A percentile compares a stretch with the other conserved stretches of the same genome.
These are phyloP conservation scores for Drosophila ustulata DNA, from an alignment of 2,888 invertebrate genomes.

Conservation along the genomic window DNA sequence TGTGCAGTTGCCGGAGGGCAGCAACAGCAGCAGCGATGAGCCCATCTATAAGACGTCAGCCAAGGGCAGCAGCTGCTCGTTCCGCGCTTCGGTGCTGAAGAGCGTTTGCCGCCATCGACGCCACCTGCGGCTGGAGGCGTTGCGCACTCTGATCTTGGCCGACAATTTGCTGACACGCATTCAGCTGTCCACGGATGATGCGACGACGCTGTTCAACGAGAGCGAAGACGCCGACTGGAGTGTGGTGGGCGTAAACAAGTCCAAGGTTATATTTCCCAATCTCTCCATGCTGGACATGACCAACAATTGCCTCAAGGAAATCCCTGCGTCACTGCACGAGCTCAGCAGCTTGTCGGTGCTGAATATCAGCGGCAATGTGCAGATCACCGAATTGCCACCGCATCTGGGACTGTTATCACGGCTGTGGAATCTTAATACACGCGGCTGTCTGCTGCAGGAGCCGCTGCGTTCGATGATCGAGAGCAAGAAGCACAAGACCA, in stretches of 20 bases:
- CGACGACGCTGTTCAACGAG: constrained; percentile 87
- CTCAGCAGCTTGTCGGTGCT: constrained; percentile 95
- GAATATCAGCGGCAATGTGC: constrained; percentile 91
- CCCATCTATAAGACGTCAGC: constrained; percentile 68
- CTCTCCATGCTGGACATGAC: constrained; percentile 98
- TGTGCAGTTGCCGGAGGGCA: constrained; percentile 59
- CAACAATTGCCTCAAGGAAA: constrained; percentile 91
- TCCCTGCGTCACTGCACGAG: constrained; percentile 94
- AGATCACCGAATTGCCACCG: constrained; percentile 95
- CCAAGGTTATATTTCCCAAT: constrained; percentile 94
- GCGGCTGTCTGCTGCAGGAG: constrained; percentile 94
- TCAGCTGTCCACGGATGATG: constrained; percentile 92
- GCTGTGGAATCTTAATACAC: constrained; percentile 98
- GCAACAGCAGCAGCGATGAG: constrained; percentile 56
- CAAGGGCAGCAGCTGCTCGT: constrained; percentile 86
- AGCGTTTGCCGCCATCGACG: constrained; percentile 94
- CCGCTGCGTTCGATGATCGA: constrained; percentile 96
- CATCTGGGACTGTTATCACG: constrained; percentile 97
- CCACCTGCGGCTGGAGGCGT: constrained; percentile 89
- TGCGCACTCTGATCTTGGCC: constrained; percentile 88
- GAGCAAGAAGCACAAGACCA: constrained; percentile 96
- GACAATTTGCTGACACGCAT: constrained; percentile 94
- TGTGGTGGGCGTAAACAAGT: constrained; percentile 86
- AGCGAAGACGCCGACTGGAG: constrained; percentile 88
- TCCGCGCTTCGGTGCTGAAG: constrained; percentile 90